A percentile compares a stretch with the other conserved stretches of the same genome.
phyloP scores from a whole-genome alignment of 2,888 invertebrate genomes.

The Eupeodes latifasciatus region DNA sequence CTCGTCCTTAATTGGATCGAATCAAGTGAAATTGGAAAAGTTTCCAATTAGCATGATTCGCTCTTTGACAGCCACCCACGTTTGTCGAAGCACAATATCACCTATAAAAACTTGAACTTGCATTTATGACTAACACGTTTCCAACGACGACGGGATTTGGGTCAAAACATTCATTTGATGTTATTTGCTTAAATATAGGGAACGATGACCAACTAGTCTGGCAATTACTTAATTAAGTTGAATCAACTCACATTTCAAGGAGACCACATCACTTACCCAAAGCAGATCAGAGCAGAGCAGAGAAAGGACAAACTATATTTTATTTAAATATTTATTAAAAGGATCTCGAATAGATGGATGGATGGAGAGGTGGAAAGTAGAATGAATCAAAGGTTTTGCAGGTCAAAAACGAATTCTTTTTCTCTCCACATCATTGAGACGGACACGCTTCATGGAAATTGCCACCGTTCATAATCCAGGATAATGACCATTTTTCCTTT shows the following conservation, averaged over 20 bases:
- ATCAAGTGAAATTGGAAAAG: constrained; percentile 75
- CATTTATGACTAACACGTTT: constrained; percentile 52
- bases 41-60: constrained; percentile 72
- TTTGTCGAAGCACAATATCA: not conserved
- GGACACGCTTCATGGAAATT: constrained; percentile 46
- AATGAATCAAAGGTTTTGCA: constrained; percentile 10
- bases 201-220: constrained; percentile 47
- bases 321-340: constrained; percentile 75
- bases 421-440: constrained; percentile 23
- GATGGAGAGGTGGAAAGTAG: not conserved
- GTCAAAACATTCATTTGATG: constrained; percentile 53
- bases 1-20: constrained; percentile 70
- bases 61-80: constrained; percentile 10
- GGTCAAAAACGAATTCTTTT: constrained; percentile 56
- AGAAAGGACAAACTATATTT: constrained; percentile 36
- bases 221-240: constrained; percentile 75
- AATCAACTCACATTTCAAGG: constrained; percentile 37
- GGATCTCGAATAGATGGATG: constrained; percentile 46
- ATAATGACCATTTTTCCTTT: constrained; percentile 55
- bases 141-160: constrained; percentile 20
- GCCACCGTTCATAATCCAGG: constrained; percentile 57
- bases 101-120: constrained; percentile 46
- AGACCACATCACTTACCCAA: constrained; percentile 15
- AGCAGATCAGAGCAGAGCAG: not conserved
- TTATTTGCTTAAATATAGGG: not conserved